Percentiles rank a stretch among this genome's conserved stretches.
phyloP scores from a whole-genome alignment of 2,797 vertebrate species.

The Argyrosomus regius region DNA sequence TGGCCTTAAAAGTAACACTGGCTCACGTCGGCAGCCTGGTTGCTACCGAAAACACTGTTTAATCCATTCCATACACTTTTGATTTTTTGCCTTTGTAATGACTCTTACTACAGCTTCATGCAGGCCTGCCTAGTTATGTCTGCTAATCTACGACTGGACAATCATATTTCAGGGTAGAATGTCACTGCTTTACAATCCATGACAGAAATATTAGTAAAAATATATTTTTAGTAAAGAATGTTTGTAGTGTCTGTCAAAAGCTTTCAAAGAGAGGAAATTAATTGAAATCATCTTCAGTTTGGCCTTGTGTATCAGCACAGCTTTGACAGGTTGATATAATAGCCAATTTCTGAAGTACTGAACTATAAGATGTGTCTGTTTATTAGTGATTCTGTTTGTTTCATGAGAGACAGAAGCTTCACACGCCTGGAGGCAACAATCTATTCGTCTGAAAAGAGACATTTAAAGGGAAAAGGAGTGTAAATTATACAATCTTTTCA shows the following conservation, averaged over 20 bases:
- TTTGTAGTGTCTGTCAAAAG: neutral
- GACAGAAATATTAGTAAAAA: constrained; percentile 1
- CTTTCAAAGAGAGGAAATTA: constrained; percentile 2
- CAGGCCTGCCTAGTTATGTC: no score
- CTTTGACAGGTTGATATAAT: constrained; percentile 24
- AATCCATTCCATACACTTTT: no score
- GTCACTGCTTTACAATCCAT: neutral
- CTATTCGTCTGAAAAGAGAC: neutral
- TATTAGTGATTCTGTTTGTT: constrained; percentile 1
- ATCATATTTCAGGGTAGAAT: neutral
- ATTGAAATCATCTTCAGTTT: constrained; percentile 7
- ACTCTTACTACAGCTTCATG: no score
- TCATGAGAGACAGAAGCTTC: constrained; percentile 1
- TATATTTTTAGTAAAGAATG: neutral
- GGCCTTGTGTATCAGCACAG: neutral
- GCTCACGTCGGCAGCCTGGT: no score
- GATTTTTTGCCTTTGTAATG: no score
- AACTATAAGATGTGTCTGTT: neutral
- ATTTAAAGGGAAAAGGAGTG: neutral
- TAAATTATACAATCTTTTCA: constrained; percentile 2
- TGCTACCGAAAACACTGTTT: no score
- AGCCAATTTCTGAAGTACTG: neutral
- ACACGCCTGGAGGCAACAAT: neutral
- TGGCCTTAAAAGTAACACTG: no score
- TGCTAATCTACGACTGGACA: no score